Percentiles rank a stretch among this genome's conserved stretches.
Evolutionary conservation across 2,797 vertebrate species (phyloP).

Genomic region (Phaenicophaeus curvirostris): DNA sequence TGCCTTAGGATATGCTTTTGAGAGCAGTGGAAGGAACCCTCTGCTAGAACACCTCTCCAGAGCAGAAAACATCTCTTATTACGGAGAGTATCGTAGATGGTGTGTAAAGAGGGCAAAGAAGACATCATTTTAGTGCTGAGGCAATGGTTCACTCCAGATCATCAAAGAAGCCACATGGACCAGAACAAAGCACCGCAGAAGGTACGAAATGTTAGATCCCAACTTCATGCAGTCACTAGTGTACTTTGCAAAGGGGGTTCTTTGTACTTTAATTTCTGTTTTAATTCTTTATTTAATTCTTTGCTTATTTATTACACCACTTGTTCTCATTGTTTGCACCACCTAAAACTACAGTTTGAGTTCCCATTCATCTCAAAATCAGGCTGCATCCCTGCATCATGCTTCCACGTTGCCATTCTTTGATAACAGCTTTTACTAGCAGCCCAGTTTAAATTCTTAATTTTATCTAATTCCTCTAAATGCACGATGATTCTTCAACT

Average conservation of each 20-base stretch:
- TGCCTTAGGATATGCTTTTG: background rate
- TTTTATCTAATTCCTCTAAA: conserved; percentile 61
- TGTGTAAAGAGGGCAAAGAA: background rate
- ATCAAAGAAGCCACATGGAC: background rate
- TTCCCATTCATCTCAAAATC: background rate
- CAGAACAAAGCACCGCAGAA: background rate
- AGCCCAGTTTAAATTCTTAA: conserved; percentile 54
- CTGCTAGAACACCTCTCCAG: background rate
- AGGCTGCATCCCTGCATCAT: background rate
- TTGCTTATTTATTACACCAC: background rate
- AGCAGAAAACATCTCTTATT: background rate
- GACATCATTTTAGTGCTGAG: background rate
- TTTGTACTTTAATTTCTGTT: background rate
- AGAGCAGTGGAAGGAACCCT: background rate
- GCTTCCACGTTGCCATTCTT: background rate
- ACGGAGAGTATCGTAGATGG: background rate
- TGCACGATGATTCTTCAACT: conserved; percentile 55
- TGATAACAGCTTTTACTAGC: conserved; percentile 6
- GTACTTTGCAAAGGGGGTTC: background rate
- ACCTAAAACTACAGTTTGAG: background rate
- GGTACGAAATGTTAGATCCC: background rate
- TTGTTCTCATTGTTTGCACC: background rate
- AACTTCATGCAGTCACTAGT: background rate
- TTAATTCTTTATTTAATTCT: background rate
- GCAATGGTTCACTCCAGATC: background rate